Evolutionary conservation across 1,140 invertebrate genomes (phyloP).

Genomic region (Philaenus spumarius): DNA sequence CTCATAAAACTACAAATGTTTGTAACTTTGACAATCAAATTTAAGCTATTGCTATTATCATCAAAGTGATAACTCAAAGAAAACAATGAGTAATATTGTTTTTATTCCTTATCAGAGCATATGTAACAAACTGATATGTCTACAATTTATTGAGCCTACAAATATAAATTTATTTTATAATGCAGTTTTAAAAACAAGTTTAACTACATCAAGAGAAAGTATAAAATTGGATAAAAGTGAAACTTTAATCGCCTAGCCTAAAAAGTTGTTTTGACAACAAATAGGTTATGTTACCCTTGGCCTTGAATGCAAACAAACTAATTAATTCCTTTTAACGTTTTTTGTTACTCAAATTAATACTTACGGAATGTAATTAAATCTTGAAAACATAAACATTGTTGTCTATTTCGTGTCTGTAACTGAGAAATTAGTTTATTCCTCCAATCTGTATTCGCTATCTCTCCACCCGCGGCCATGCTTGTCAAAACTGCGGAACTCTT

Average conservation of each 20-base stretch:
- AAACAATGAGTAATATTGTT: too few species aligned
- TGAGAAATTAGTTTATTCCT: constrained; percentile 48
- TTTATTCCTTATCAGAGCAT: too few species aligned
- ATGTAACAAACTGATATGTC: too few species aligned
- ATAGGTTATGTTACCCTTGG: not conserved
- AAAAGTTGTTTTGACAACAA: not conserved
- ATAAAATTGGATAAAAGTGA: not conserved
- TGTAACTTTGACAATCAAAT: too few species aligned
- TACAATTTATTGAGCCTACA: too few species aligned
- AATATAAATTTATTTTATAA: too few species aligned
- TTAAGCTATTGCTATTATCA: too few species aligned
- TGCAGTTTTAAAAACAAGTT: not conserved
- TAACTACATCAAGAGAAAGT: not conserved
- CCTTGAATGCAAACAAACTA: not conserved
- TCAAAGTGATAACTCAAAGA: too few species aligned
- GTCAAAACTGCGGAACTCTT: too few species aligned
- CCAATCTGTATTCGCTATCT: constrained; percentile 38
- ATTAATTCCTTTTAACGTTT: not conserved
- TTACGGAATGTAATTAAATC: constrained; percentile 56
- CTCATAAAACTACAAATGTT: too few species aligned
- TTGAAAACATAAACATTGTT: constrained; percentile 50
- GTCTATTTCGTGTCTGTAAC: constrained; percentile 49
- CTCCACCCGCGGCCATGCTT: constrained; percentile 2
- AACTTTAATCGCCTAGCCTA: not conserved
- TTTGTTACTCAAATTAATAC: constrained; percentile 22